A percentile compares a stretch with the other conserved stretches of the same genome.
These are phyloP conservation scores for Capromys pilorides DNA, from an alignment of 2,797 vertebrate species.

Conservation along the genomic window DNA sequence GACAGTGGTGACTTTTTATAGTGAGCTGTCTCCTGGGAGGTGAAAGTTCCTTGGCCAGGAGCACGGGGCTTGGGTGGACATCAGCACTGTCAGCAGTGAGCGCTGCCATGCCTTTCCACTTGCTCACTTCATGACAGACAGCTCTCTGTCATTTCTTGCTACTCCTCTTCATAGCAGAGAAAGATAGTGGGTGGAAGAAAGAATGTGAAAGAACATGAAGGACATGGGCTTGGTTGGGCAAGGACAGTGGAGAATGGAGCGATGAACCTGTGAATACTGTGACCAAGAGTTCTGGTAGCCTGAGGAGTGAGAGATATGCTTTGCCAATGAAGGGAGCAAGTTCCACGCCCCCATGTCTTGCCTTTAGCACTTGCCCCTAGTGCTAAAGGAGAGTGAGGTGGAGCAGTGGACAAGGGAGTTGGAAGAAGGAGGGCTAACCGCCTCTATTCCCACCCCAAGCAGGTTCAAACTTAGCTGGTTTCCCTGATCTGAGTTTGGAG, in stretches of 20 bases:
- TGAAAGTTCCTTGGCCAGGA: neutral
- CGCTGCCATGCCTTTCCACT: neutral
- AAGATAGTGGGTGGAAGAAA: neutral
- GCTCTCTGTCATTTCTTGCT: neutral
- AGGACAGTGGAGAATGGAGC: neutral
- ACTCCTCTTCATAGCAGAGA: neutral
- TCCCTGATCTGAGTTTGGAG: neutral
- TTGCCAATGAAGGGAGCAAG: neutral
- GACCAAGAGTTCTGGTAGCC: no score
- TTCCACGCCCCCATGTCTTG: neutral
- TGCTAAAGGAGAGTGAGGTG: no score
- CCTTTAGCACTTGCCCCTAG: neutral
- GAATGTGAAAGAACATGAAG: neutral
- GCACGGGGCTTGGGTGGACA: neutral
- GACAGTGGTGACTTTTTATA: neutral
- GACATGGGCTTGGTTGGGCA: neutral
- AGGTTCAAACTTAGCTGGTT: neutral
- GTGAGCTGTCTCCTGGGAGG: neutral
- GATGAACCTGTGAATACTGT: fast-evolving
- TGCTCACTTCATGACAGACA: no score
- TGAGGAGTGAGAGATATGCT: neutral
- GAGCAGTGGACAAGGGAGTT: neutral
- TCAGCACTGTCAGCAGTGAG: neutral
- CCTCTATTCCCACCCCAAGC: no score
- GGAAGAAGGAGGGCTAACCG: neutral